Evolutionary conservation across 2,797 vertebrate species (phyloP), one percentile per base, ranked within the genome.

Genomic region (Cynopterus sphinx): DNA sequence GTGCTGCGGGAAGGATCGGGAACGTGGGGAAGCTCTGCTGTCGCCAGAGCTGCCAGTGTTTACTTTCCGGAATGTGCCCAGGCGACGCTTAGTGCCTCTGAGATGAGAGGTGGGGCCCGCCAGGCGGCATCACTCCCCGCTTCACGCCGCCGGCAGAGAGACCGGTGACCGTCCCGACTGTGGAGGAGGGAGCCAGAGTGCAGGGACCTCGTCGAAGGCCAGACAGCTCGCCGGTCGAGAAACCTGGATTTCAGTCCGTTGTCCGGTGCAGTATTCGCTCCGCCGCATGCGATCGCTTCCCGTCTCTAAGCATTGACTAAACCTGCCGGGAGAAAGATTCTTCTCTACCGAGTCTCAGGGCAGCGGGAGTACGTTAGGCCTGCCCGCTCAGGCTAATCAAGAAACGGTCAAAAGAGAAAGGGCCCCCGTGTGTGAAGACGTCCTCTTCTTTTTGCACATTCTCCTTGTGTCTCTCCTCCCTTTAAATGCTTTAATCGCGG

Each of bases 41-140:
- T 55, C 90, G 31, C 77, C 82, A 53, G 31, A 68, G 36, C 81
- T 61, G 61, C 93, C 65, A 49, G 74, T 75, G 9, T 39, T 97
- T 87, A 59, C 78, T 87, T 88, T 90, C 78, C 84, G 79, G 55
- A 57, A 36, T 67, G 6, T 92, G 26, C 49, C 13, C 2, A 22
- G 46, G 16, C 19, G 39, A 10, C 46, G 3, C 41, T 63, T 31
- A 8, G 26, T 15, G 61, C 53, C 31, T 28, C 17, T 31, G 26
- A 31, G 21, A 12, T 0, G 8, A 67, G 49, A 28, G 16, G 3
- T 4, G 61, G 43, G 41, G 16, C 55, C 68, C 41, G 12, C 57
- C 57, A 5, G 57, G 22, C 26, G 2, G 57, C 12, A 26, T 28
- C 12, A 5, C 57, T 28, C 24, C 55, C 15, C 31, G 36, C 74